Evolutionary conservation across 2,888 invertebrate species (phyloP).

Genomic region (Agrotis puta): DNA sequence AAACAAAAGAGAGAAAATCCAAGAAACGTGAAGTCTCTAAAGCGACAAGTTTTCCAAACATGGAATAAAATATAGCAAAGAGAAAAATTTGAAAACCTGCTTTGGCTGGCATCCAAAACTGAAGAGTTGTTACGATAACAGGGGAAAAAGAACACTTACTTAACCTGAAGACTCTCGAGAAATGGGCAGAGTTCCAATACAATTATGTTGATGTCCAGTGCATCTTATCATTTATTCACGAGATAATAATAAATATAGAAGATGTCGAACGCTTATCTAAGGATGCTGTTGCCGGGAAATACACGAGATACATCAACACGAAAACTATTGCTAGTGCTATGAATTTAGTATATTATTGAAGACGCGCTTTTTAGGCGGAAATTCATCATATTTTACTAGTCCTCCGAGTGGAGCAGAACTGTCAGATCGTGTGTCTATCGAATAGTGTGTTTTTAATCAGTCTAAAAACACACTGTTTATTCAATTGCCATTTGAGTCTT

Average conservation of each 20-base stretch:
- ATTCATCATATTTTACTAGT: too few relatives aligned
- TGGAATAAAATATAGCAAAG: background rate
- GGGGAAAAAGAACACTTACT: constrained; percentile 38
- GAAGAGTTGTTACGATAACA: constrained; percentile 30
- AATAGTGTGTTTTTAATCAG: too few relatives aligned
- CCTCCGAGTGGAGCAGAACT: too few relatives aligned
- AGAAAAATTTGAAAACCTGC: constrained; percentile 15
- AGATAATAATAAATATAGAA: constrained; percentile 6
- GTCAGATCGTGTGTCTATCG: too few relatives aligned
- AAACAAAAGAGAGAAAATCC: too few relatives aligned
- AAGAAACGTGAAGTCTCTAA: background rate
- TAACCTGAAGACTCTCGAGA: constrained; percentile 34
- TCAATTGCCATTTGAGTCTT: too few relatives aligned
- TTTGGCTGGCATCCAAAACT: constrained; percentile 48
- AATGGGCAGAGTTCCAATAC: constrained; percentile 51
- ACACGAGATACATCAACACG: too few relatives aligned
- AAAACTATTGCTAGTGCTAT: too few relatives aligned
- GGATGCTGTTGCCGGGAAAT: background rate
- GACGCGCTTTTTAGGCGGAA: too few relatives aligned
- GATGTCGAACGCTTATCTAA: background rate
- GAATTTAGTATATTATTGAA: too few relatives aligned
- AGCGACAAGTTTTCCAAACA: background rate
- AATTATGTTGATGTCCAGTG: constrained; percentile 36
- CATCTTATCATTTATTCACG: background rate
- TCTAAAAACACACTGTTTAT: too few relatives aligned